Conservation (phyloP, 2,797 vertebrate genomes). For the Sebastes variabilis region DNA sequence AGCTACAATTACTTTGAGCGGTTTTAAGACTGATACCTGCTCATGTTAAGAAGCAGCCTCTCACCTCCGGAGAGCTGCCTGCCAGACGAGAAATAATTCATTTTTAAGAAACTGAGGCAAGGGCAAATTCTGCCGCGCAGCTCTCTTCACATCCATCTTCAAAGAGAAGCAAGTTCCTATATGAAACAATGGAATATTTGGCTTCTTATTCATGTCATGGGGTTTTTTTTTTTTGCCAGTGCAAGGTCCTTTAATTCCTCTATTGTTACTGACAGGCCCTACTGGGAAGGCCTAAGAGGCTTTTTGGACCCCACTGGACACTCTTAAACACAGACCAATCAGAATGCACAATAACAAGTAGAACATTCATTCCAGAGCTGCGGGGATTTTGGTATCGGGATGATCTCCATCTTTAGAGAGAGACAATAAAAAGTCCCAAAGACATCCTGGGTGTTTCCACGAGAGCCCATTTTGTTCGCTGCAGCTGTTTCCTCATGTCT, state of each 20-base stretch:
- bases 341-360: slow-evolving; percentile 73
- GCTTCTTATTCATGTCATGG: slow-evolving; percentile 68
- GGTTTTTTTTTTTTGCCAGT: slow-evolving; percentile 49
- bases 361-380: slow-evolving; percentile 70
- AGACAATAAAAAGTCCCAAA: slow-evolving; percentile 73
- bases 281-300: slow-evolving; percentile 72
- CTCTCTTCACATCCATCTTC: slow-evolving; percentile 77
- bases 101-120: slow-evolving; percentile 78
- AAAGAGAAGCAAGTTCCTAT: slow-evolving; percentile 77
- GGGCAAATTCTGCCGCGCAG: slow-evolving; percentile 73
- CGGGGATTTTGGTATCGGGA: slow-evolving; percentile 70
- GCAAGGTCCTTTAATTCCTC: slow-evolving; percentile 72
- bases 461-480: slow-evolving; percentile 77
- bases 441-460: slow-evolving; percentile 64
- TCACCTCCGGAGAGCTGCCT: slow-evolving; percentile 82
- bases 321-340: slow-evolving; percentile 75
- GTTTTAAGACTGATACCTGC: slow-evolving; percentile 82
- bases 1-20: slow-evolving; percentile 85
- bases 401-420: slow-evolving; percentile 72
- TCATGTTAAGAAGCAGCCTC: slow-evolving; percentile 80
- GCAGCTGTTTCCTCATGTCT: slow-evolving; percentile 73
- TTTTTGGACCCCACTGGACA: slow-evolving; percentile 77
- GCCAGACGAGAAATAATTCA: slow-evolving; percentile 81
- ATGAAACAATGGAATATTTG: slow-evolving; percentile 82
- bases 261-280: slow-evolving; percentile 72